phyloP scores from a whole-genome alignment of 2,888 invertebrate species.

The Brenthis daphne region DNA sequence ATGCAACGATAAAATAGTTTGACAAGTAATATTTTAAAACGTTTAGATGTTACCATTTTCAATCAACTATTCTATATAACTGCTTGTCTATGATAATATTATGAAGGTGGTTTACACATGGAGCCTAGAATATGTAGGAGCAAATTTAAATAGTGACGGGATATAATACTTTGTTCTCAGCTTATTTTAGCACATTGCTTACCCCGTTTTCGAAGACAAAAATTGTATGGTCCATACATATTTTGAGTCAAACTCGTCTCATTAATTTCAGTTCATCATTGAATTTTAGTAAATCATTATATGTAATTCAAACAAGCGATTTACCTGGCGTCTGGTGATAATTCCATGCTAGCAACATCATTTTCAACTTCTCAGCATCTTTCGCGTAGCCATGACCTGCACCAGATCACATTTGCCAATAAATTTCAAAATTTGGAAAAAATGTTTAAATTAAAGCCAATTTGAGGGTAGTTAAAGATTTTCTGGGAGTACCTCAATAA shows the following conservation, averaged over 20 bases:
- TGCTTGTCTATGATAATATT: too few relatives aligned
- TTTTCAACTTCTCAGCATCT: slow-evolving; percentile 93
- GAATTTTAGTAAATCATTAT: background rate
- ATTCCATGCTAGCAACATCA: slow-evolving; percentile 94
- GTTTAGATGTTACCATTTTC: background rate
- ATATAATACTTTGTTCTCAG: too few relatives aligned
- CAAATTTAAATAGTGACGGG: too few relatives aligned
- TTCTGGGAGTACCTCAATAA: slow-evolving; percentile 51
- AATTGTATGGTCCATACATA: too few relatives aligned
- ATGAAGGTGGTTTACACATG: too few relatives aligned
- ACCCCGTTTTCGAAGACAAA: too few relatives aligned
- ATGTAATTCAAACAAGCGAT: slow-evolving; percentile 15
- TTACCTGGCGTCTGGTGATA: slow-evolving; percentile 90
- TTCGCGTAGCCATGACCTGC: slow-evolving; percentile 85
- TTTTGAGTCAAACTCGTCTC: too few relatives aligned
- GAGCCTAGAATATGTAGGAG: too few relatives aligned
- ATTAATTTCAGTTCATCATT: too few relatives aligned
- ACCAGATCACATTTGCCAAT: slow-evolving; percentile 79
- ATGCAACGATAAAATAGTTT: slow-evolving; percentile 32
- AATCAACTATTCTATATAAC: too few relatives aligned
- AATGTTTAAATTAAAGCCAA: slow-evolving; percentile 54
- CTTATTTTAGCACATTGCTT: too few relatives aligned
- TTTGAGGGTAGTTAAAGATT: slow-evolving; percentile 39
- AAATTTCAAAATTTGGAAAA: slow-evolving; percentile 63
- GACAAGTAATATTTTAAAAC: slow-evolving; percentile 25